These are phyloP conservation scores for Oryctes rhinoceros DNA, from an alignment of 1,140 invertebrate species.

Conservation along the genomic window DNA sequence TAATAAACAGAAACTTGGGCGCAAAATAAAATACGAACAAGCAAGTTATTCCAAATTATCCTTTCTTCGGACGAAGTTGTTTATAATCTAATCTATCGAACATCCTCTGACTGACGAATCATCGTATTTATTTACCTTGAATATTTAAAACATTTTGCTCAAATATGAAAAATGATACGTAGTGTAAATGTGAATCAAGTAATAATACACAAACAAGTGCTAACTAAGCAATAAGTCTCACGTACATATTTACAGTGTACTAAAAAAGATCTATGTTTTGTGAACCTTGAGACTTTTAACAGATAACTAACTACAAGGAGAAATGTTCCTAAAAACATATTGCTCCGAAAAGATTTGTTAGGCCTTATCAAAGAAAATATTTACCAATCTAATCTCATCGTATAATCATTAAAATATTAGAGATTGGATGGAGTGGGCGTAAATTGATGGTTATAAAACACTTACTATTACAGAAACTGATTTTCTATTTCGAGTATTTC, in stretches of 20 bases:
- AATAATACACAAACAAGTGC: background rate
- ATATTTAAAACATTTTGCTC: background rate
- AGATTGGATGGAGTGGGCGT: too few relatives aligned
- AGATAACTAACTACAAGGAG: background rate
- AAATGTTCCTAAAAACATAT: too few relatives aligned
- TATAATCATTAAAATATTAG: too few relatives aligned
- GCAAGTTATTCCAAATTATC: background rate
- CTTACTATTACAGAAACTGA: too few relatives aligned
- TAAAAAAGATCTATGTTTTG: background rate
- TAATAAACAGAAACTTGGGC: background rate
- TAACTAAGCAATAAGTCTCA: background rate
- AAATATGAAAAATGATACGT: background rate
- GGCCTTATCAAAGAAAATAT: too few relatives aligned
- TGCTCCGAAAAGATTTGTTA: too few relatives aligned
- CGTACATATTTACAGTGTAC: background rate
- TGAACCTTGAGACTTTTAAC: background rate
- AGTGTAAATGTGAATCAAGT: background rate
- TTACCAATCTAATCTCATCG: too few relatives aligned
- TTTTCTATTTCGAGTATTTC: too few relatives aligned
- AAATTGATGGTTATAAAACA: too few relatives aligned
- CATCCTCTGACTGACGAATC: background rate
- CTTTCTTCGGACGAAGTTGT: background rate
- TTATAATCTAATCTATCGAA: background rate
- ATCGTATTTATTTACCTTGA: background rate
- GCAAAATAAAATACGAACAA: background rate